A percentile compares a stretch with the other conserved stretches of the same genome.
Evolutionary conservation across 2,797 vertebrate species (phyloP).

Genomic region (Urophycis tenuis): DNA sequence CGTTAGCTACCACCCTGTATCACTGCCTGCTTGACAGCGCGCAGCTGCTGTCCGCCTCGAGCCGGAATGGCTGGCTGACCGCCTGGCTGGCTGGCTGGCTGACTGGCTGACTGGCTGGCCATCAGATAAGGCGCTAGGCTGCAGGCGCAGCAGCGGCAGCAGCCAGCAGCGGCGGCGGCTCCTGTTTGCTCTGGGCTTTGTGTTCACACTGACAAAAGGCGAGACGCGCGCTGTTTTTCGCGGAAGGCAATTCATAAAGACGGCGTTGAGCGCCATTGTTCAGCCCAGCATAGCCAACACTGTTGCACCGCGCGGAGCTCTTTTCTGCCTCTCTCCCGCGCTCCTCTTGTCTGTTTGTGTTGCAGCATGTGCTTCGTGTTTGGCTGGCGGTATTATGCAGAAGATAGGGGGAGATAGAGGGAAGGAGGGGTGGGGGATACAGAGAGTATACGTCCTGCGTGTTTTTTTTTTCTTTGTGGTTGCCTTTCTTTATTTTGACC

Average conservation of each 20-base stretch:
- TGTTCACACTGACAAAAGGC: slow-evolving; percentile 51
- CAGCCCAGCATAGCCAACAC: slow-evolving; percentile 11
- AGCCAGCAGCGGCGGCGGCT: slow-evolving; percentile 41
- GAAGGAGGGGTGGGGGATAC: not conserved
- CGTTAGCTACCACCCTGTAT: not conserved
- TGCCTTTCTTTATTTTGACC: not conserved
- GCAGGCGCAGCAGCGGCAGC: slow-evolving; percentile 46
- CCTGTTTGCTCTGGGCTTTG: slow-evolving; percentile 65
- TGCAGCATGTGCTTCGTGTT: not conserved
- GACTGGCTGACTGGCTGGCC: slow-evolving; percentile 53
- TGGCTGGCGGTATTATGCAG: not conserved
- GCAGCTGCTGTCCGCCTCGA: slow-evolving; percentile 55
- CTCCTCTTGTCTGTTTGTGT: not conserved
- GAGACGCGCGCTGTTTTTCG: slow-evolving; percentile 34
- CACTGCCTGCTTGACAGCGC: slow-evolving; percentile 38
- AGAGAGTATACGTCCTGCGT: not conserved
- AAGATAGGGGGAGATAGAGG: not conserved
- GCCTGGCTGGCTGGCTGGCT: slow-evolving; percentile 55
- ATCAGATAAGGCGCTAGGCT: slow-evolving; percentile 59
- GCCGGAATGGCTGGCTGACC: slow-evolving; percentile 50
- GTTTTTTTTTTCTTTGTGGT: not conserved
- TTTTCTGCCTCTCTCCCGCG: not conserved
- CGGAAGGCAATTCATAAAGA: slow-evolving; percentile 22
- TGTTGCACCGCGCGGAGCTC: not conserved
- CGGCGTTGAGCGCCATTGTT: slow-evolving; percentile 33